Evolutionary conservation across 2,888 invertebrate genomes (phyloP), one percentile per base, ranked within the genome.

Genomic region (Octodonta nipae): DNA sequence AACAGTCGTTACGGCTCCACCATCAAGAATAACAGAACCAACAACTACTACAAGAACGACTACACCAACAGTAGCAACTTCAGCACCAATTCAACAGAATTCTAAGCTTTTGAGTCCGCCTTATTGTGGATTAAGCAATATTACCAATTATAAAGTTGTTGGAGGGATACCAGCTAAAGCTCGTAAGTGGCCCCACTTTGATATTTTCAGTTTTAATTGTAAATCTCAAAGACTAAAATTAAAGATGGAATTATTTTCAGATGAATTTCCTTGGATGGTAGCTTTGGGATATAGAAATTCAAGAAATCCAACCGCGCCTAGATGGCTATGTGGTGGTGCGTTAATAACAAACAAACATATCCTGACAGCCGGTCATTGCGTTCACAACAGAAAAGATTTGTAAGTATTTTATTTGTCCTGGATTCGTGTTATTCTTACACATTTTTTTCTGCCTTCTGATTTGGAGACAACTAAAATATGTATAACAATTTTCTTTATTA

Each of bases 241-340:
- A 26, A 30, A 13, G 8, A 32, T 27, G 17, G 12, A 20, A 11
- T 41, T 17, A 30, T n/a, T 38, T 41, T 36, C 34, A 78, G 83
- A 78, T 12, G 73, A 77, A 30, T 85, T 82, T 73, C 86, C 86
- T 1, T 87, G 85, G 84, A 70, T 83, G 45, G 75, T 74, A 0
- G 69, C 77, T 3, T 60, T 86, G 20, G 86, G 84, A 0, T 86
- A 81, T 53, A 66, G 63, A 39, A 62, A 63, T 24, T 27, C 37
- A 3, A 59, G 55, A 34, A 59, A 63, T 46, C 59, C 61, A 15
- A 61, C 50, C 10, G 50, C 49, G 44, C 65, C 53, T 30, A 56
- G 42, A 58, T 70, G 55, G 64, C 51, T 62, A 32, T 71, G 67
- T 64, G 88, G 86, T 0, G 84, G 80, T 2, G 69, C 75, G 10